Percentiles rank a stretch among this genome's conserved stretches.
Evolutionary conservation across 2,888 invertebrate genomes (phyloP).

Genomic region (Cantharis lateralis): DNA sequence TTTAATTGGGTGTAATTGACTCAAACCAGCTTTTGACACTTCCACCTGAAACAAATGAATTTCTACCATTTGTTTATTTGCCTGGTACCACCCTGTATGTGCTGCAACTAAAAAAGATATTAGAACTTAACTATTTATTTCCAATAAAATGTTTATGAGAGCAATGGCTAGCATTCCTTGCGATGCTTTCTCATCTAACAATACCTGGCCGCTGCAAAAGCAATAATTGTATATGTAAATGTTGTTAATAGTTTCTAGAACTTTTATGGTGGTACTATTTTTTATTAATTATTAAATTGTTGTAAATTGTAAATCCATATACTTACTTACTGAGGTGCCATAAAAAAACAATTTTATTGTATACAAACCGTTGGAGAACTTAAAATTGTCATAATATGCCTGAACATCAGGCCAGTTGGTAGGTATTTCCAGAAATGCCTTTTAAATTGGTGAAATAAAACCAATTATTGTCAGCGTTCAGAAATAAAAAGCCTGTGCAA

Average conservation of each 20-base stretch:
- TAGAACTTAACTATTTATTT: not conserved
- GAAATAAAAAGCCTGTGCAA: not conserved
- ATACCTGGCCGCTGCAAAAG: not conserved
- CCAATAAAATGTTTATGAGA: not conserved
- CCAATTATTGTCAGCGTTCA: not conserved
- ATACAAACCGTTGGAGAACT: not conserved
- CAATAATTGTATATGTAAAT: not conserved
- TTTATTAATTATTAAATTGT: not conserved
- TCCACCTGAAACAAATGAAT: too few species aligned
- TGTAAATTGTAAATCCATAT: not conserved
- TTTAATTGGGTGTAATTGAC: too few species aligned
- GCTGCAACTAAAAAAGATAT: not conserved
- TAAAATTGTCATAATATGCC: not conserved
- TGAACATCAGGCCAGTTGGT: not conserved
- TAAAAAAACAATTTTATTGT: not conserved
- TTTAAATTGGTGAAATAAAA: not conserved
- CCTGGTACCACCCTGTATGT: too few species aligned
- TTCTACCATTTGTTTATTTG: too few species aligned
- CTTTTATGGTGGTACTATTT: not conserved
- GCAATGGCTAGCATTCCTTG: not conserved
- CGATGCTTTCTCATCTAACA: not conserved
- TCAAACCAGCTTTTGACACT: too few species aligned
- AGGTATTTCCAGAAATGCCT: not conserved
- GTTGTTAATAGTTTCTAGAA: not conserved
- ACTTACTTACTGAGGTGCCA: not conserved